Base-by-base conservation (phyloP, 2,888 invertebrate genomes). In the Folsomia manolachei region DNA sequence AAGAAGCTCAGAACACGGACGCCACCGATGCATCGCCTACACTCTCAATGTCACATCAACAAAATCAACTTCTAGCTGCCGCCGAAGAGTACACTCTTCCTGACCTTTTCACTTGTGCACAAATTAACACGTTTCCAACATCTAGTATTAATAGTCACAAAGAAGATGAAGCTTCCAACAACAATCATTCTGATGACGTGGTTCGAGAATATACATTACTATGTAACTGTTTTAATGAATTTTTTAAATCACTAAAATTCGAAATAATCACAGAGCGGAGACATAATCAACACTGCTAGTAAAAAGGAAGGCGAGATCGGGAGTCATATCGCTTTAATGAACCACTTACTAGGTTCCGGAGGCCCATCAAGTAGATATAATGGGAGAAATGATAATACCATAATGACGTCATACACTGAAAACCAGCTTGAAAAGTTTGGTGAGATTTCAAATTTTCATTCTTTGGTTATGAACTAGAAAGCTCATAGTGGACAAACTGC, bases 51-150 rank as follows among this genome's bases (percentile, higher is more conserved):
- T 18, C 9, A 51, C 7, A 63, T 19, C 39, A 26, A 27, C 70
- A 70, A n/a, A 63, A 66, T 60, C 74, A 73, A 39, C 69, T 75
- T 9, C 63, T 69, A 63, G 65, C 79, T 52, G n/a, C n/a, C n/a
- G n/a, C n/a, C n/a, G 81, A 81, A 72, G 81, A 81, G 72, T 80
- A 80, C 69, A 78, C 75, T 21, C 73, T 80, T 61, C 80, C 80
- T 21, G 80, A 80, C 72, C 71, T 79, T 19, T 80, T 80, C 71
- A 77, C 79, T 14, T 71, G 73, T 51, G 74, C 76, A 21, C 21
- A 62, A 56, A n/a, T 56, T 19, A 56, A 56, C 18, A 39, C 7
- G n/a, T n/a, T n/a, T n/a, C n/a, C n/a, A n/a, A n/a, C n/a, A n/a
- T n/a, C n/a, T n/a, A 56, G 7, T 14, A 21, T 56, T 7, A 56